Percentiles rank a stretch among this genome's conserved stretches.
phyloP scores from a whole-genome alignment of 2,113 vertebrate genomes.

The Scophthalmus maximus region DNA sequence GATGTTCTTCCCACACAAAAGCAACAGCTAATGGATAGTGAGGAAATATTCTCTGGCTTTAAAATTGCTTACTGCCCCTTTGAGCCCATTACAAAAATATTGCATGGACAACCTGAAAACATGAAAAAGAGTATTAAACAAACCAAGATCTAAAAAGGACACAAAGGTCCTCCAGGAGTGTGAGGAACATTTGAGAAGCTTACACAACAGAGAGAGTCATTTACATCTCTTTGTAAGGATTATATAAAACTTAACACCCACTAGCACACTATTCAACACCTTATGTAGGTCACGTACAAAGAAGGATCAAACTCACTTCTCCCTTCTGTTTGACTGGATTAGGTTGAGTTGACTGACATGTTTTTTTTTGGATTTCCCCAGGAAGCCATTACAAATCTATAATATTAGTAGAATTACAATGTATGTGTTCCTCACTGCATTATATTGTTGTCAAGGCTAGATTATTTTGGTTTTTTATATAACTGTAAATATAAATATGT shows the following conservation, averaged over 20 bases:
- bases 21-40: too few relatives aligned
- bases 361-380: not conserved
- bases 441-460: not conserved
- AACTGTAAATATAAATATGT: too few relatives aligned
- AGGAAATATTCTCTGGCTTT: too few relatives aligned
- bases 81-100: too few relatives aligned
- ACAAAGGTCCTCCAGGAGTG: not conserved
- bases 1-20: too few relatives aligned
- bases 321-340: not conserved
- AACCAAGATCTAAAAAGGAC: not conserved
- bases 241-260: slow-evolving; percentile 20
- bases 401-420: not conserved
- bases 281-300: slow-evolving; percentile 29
- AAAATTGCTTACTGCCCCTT: too few relatives aligned
- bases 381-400: not conserved
- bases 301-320: not conserved
- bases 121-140: not conserved
- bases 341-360: not conserved
- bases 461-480: not conserved
- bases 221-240: slow-evolving; percentile 15
- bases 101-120: too few relatives aligned
- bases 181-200: not conserved
- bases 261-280: slow-evolving; percentile 4
- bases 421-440: not conserved
- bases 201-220: slow-evolving; percentile 1